Evolutionary conservation across 2,888 invertebrate genomes (phyloP), one percentile per base, ranked within the genome.

Genomic region (Andricus curvator): DNA sequence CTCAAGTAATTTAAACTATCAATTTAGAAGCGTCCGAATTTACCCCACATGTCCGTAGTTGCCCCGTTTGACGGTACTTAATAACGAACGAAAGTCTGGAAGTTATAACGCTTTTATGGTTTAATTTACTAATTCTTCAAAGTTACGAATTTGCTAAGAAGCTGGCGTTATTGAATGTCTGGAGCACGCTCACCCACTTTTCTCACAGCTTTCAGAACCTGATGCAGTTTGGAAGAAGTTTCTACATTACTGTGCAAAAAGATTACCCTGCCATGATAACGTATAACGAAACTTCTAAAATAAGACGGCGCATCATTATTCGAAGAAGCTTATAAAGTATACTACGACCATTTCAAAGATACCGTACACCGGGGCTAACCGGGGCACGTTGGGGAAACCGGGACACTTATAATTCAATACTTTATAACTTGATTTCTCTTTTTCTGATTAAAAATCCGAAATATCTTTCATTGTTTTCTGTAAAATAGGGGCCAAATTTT

Each of bases 101-200:
- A 66, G 11, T 37, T 48, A 44, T 22, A 44, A 6, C 17, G 11
- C 15, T n/a, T 17, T 68, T 48, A 48, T 48, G 25, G 25, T 20
- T 44, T 44, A 44, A 67, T 68, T 68, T 60, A 56, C 13, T 60
- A 76, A 76, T 76, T 22, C 33, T 76, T 56, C n/a, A 60, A 76
- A 76, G 76, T 76, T 62, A 33, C 76, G n/a, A 33, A 62, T 76
- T 76, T 56, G 9, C 37, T 25, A 44, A 41, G 41, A 13, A 48
- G 44, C 22, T 48, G 15, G 17, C 68, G 17, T 68, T 68, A 48
- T 68, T 48, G 15, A 44, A 68, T 44, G 25, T 41, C 68, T 44
- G 17, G 25, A 41, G 48, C 68, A 68, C 15, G 68, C 44, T 68
- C 44, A 68, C 25, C 25, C 48, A 68, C 44, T 68, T 76, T 76